Base-by-base conservation (phyloP, 2,113 vertebrate genomes). In the Passer montanus region DNA sequence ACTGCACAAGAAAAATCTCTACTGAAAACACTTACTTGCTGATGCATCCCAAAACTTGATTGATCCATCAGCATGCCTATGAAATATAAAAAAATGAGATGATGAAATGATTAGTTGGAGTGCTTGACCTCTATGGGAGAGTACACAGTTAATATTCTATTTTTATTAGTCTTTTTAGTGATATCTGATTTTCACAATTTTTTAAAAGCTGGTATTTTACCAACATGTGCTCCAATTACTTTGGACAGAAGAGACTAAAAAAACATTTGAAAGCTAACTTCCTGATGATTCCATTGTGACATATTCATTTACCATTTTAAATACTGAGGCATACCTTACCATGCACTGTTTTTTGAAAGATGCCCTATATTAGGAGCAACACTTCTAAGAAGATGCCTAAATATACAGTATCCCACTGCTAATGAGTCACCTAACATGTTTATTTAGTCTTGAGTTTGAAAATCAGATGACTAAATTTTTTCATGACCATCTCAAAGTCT, bases 21-120 rank as follows among this genome's bases (percentile, higher is more conserved):
- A 43, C 53, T 35, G 43, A 79, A 82, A 95, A 73, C 60, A 99
- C 99, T 98, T 97, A 99, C 99, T 99, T 98, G 99, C 99, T 97
- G 99, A 99, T 50, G 99, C 99, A 98, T 99, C 99, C 99, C 99
- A 99, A 97, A 99, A 99, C 97, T 99, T 99, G 97, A 99, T 96
- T 62, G 99, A 99, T 92, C 99, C 99, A 98, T 99, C 99, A 95
- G 99, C 99, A 97, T 99, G 99, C 94, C 99, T 99, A 96, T 80
- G 41, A 94, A 94, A 95, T 87, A 70, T 79, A 88, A 95, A 64
- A 69, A 53, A 53, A 22, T 59, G 76, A 93, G 47, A 74, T 47
- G 16, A 35, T 59, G 52, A 94, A 93, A 75, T 10, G 4, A 83
- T 77, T 84, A 56, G 43, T 62, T 76, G 37, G 24, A 83, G 13